Evolutionary conservation across 2,888 invertebrate genomes (phyloP), one percentile per base, ranked within the genome.

Genomic region (Chymomyza fuscimana): DNA sequence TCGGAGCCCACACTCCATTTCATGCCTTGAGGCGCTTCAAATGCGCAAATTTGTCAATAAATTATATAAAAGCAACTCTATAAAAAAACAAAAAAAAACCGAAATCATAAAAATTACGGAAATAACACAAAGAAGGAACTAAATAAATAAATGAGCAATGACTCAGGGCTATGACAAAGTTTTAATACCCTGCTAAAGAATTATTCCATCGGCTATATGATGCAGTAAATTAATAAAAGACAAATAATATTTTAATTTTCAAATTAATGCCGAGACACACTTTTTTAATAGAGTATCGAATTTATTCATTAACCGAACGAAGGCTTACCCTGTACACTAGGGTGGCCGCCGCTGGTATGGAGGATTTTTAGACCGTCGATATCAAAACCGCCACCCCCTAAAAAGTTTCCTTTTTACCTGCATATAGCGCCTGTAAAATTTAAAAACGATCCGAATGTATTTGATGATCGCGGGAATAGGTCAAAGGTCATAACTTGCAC

Each of bases 41-140:
- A 69, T 80, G 80, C 79, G 80, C 73, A 73, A 84, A 86, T 84
- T 81, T 80, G 82, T 76, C 73, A 79, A 86, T 86, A 83, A 80
- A 86, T 86, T 86, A 79, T 80, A 84, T 46, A 46, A 46, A 46
- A 46, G 80, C 75, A 74, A 72, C 78, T 74, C 61, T 71, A 86
- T 83, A 83, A 86, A 86, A 81, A 67, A 19, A 86, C 86, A 83
- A 86, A 86, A 81, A 67, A 19, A 19, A 58, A 10, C 75, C 80
- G 75, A 77, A 81, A 58, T 62, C 72, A 86, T 82, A 80, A 83
- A 83, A 81, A 81, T 68, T 25, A 12, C 12, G 62, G 12, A 73
- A 64, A 61, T 72, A 78, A 60, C 65, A 69, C 70, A 60, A n/a
- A 73, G 66, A 60, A 59, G 64, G 12, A 46, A 46, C 40, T 46